These are phyloP conservation scores for Heliconius aoede DNA, from an alignment of 2,888 invertebrate species.

Conservation along the genomic window DNA sequence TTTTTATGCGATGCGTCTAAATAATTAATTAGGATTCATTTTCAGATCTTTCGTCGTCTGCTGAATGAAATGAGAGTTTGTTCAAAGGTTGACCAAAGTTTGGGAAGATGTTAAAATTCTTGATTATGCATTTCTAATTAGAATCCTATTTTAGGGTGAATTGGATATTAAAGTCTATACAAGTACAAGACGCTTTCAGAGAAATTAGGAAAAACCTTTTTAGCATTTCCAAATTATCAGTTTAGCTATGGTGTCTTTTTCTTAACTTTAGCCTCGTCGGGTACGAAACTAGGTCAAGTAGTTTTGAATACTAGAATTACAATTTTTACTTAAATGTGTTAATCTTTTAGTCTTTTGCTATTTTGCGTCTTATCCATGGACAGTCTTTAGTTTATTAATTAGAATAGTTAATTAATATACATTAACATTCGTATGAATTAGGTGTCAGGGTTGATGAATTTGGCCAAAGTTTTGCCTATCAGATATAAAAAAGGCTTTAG, in stretches of 20 bases:
- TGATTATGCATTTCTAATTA: not conserved
- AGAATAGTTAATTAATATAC: too few relatives aligned
- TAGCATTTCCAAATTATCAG: not conserved
- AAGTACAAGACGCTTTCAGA: not conserved
- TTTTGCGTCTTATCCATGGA: slow-evolving; percentile 1
- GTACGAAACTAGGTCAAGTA: slow-evolving; percentile 32
- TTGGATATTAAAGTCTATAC: not conserved
- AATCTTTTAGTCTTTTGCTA: slow-evolving; percentile 18
- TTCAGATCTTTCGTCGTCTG: slow-evolving; percentile 23
- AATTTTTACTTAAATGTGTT: slow-evolving; percentile 21
- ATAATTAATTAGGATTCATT: slow-evolving; percentile 54
- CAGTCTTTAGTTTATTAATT: slow-evolving; percentile 17
- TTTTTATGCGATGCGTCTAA: slow-evolving; percentile 62
- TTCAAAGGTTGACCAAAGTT: slow-evolving; percentile 13
- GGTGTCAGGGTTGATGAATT: too few relatives aligned
- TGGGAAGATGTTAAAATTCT: not conserved
- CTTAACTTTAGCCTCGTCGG: slow-evolving; percentile 9
- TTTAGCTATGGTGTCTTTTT: slow-evolving; percentile 10
- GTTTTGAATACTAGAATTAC: slow-evolving; percentile 28
- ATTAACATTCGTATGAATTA: too few relatives aligned
- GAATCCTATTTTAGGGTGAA: not conserved
- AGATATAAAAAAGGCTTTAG: too few relatives aligned
- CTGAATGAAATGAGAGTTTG: not conserved
- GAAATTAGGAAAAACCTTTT: not conserved
- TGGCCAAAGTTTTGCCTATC: too few relatives aligned